phyloP scores from a whole-genome alignment of 2,888 invertebrate species.

The Pristionchus japonicus region DNA sequence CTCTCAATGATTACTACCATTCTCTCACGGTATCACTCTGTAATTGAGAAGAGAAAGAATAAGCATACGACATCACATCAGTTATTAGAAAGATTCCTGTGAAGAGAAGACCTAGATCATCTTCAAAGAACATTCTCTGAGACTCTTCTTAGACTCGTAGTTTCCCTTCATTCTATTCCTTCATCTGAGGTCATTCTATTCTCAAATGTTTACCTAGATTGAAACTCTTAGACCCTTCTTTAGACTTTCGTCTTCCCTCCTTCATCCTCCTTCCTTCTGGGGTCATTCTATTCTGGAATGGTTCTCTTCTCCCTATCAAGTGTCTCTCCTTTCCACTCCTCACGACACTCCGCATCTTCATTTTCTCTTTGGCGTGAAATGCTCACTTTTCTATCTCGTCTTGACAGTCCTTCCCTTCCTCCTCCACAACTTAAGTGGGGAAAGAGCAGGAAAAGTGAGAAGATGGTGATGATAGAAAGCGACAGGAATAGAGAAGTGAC shows the following conservation, averaged over 20 bases:
- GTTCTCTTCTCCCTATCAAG: neutral
- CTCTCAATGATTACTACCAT: neutral
- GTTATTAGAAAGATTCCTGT: neutral
- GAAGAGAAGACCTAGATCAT: neutral
- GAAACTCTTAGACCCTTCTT: neutral
- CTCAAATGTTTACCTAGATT: no score
- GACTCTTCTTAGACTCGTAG: no score
- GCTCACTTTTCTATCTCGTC: neutral
- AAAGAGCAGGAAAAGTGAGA: neutral
- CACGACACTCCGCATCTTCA: conserved; percentile 19
- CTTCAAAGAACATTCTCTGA: no score
- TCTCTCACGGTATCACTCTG: conserved; percentile 25
- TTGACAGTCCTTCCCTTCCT: neutral
- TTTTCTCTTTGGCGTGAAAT: conserved; percentile 23
- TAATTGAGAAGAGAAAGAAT: neutral
- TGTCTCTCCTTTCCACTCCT: neutral
- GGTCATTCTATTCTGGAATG: neutral
- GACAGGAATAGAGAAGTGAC: conserved; percentile 4
- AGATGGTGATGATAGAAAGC: conserved; percentile 11
- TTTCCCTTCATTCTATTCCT: no score
- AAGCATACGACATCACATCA: neutral
- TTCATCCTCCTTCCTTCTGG: neutral
- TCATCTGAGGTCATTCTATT: no score
- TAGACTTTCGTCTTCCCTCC: neutral
- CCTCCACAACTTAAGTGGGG: neutral